These are phyloP conservation scores for Mustelus asterias DNA, from an alignment of 2,113 vertebrate genomes.

Conservation along the genomic window DNA sequence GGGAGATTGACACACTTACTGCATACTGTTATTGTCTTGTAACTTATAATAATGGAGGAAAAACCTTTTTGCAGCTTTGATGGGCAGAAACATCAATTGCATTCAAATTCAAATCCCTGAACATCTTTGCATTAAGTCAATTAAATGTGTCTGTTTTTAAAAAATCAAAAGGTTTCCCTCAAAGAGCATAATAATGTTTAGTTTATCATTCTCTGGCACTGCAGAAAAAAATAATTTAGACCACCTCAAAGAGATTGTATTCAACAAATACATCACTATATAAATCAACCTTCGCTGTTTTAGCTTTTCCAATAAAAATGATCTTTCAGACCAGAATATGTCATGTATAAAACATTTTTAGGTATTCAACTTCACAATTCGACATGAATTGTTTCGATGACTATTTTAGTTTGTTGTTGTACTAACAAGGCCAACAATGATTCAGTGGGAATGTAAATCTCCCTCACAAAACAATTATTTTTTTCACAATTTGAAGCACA, in stretches of 20 bases:
- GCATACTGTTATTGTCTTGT: not conserved
- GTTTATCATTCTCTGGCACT: not conserved
- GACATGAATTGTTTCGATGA: not conserved
- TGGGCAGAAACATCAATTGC: not conserved
- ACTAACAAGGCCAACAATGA: not conserved
- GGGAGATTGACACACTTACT: not conserved
- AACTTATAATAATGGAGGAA: too few relatives aligned
- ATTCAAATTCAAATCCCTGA: not conserved
- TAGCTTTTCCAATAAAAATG: not conserved
- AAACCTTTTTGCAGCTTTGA: not conserved
- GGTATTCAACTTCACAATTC: not conserved
- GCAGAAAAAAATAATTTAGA: not conserved
- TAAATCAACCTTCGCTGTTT: not conserved
- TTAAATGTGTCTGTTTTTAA: not conserved
- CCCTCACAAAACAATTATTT: not conserved
- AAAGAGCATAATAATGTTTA: not conserved
- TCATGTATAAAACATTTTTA: not conserved
- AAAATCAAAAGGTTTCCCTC: not conserved
- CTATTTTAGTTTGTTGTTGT: not conserved
- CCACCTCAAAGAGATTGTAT: not conserved
- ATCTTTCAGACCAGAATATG: not conserved
- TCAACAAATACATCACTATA: not conserved
- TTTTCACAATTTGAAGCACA: not conserved
- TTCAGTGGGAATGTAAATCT: not conserved
- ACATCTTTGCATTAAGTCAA: not conserved